phyloP scores from a whole-genome alignment of 2,888 invertebrate genomes.

The Cheilosia impressa region DNA sequence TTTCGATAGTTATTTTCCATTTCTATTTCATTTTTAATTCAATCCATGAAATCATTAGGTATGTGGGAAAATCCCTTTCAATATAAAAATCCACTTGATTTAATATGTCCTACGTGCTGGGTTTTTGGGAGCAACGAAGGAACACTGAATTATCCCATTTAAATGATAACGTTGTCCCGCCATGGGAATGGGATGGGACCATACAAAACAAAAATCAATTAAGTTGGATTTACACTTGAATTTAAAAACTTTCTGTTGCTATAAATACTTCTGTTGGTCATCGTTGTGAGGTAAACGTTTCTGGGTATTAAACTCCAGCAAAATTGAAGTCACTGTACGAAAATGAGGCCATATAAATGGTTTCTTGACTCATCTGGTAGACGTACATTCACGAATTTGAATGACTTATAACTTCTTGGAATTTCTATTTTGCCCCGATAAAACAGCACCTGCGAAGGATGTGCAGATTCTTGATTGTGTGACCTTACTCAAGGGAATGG shows the following conservation, averaged over 20 bases:
- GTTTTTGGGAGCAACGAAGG: background rate
- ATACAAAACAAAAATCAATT: background rate
- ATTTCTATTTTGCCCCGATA: no score
- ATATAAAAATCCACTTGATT: background rate
- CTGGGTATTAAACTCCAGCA: background rate
- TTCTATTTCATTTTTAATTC: conserved; percentile 19
- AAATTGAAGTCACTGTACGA: background rate
- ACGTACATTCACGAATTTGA: no score
- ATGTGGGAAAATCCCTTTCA: conserved; percentile 1
- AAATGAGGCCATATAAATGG: background rate
- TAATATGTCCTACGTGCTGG: conserved; percentile 7
- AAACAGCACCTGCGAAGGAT: no score
- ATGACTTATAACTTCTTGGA: no score
- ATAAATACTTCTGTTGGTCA: background rate
- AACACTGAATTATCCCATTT: conserved; percentile 8
- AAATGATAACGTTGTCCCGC: conserved; percentile 22
- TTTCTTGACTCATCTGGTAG: background rate
- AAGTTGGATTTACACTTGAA: background rate
- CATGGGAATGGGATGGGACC: background rate
- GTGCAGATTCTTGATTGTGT: no score
- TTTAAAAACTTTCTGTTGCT: background rate
- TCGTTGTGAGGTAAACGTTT: background rate
- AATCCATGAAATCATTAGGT: background rate
- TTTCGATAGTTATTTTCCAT: background rate
- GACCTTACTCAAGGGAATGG: no score